phyloP scores from a whole-genome alignment of 1,140 invertebrate genomes.

The Trachymyrmex septentrionalis region DNA sequence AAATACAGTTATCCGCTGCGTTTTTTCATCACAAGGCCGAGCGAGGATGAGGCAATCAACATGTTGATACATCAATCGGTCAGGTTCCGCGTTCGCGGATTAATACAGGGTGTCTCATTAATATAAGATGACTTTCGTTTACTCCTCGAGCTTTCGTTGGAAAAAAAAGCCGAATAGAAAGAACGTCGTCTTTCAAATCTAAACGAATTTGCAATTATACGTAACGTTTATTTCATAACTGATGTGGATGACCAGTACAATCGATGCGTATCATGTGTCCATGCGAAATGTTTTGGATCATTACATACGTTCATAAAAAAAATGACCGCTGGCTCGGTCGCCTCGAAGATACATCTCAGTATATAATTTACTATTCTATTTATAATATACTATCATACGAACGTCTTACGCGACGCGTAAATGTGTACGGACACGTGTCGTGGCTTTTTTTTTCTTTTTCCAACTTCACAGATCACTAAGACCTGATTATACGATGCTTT shows the following conservation, averaged over 20 bases:
- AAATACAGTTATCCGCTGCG: constrained; percentile 60
- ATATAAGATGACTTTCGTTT: background rate
- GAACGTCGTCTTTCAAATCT: background rate
- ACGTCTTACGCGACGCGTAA: background rate
- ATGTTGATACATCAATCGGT: constrained; percentile 63
- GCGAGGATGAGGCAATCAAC: constrained; percentile 63
- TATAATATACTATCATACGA: background rate
- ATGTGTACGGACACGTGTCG: background rate
- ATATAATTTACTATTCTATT: constrained; percentile 18
- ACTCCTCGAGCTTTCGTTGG: background rate
- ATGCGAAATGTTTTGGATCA: background rate
- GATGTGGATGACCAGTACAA: background rate
- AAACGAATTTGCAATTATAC: background rate
- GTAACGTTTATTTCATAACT: background rate
- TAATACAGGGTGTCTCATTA: constrained; percentile 40
- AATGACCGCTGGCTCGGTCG: background rate
- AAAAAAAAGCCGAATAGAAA: background rate
- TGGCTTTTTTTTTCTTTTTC: background rate
- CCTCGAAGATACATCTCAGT: background rate
- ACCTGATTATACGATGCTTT: too few species aligned
- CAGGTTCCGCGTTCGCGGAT: constrained; percentile 67
- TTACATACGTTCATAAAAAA: background rate
- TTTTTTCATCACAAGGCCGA: constrained; percentile 57
- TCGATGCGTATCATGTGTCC: background rate
- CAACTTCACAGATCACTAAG: background rate